These are phyloP conservation scores for Fabriciana adippe DNA, from an alignment of 2,888 invertebrate species.

Conservation along the genomic window DNA sequence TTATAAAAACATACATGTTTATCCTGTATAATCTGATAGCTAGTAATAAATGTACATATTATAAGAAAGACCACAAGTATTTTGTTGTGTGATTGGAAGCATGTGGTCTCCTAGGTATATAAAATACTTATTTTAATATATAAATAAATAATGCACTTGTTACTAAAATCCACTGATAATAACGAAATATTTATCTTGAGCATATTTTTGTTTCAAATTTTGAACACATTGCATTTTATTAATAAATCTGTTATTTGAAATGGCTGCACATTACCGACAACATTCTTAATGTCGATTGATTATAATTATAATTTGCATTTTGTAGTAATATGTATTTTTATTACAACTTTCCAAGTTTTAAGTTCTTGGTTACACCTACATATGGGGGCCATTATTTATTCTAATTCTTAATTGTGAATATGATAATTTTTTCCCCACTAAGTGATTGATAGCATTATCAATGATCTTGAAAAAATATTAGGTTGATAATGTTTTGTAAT, in stretches of 20 bases:
- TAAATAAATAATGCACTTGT: conserved; percentile 25
- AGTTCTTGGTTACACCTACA: not conserved
- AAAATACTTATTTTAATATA: conserved; percentile 11
- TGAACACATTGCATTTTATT: not conserved
- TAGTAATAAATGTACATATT: conserved; percentile 1
- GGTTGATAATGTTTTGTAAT: too few relatives aligned
- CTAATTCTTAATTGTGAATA: too few relatives aligned
- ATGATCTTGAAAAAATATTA: too few relatives aligned
- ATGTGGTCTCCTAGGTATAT: conserved; percentile 7
- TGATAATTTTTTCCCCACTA: too few relatives aligned
- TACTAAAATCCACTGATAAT: conserved; percentile 26
- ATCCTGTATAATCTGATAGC: conserved; percentile 2
- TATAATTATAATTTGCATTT: not conserved
- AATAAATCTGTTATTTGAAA: not conserved
- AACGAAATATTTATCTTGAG: conserved; percentile 15
- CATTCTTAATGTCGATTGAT: not conserved
- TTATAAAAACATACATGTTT: not conserved
- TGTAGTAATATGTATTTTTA: not conserved
- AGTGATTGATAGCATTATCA: too few relatives aligned
- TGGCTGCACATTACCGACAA: conserved; percentile 17
- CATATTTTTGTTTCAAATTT: conserved; percentile 1
- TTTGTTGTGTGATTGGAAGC: conserved; percentile 11
- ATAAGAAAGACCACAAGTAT: not conserved
- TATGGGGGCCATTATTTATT: too few relatives aligned
- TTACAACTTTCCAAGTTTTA: not conserved